Conservation (phyloP, 2,113 vertebrate genomes). For the Cercocebus atys region DNA sequence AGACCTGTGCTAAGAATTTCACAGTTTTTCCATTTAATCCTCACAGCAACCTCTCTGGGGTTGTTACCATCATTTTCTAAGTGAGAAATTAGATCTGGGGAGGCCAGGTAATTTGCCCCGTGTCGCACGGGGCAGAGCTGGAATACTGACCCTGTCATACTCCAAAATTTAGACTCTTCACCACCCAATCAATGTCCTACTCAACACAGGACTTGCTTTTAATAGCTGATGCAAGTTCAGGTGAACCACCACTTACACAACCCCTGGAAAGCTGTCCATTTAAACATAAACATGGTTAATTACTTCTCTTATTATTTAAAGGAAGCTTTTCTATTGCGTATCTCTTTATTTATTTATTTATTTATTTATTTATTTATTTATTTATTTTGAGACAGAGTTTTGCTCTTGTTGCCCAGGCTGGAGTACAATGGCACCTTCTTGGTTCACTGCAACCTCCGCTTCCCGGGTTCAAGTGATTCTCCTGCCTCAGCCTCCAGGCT, state of each 20-base stretch:
- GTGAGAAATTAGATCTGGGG: not conserved
- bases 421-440: too few species aligned
- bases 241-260: not conserved
- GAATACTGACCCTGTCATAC: not conserved
- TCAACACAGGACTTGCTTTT: not conserved
- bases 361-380: not conserved
- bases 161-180: not conserved
- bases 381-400: too few species aligned
- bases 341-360: not conserved
- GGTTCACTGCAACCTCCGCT: too few species aligned
- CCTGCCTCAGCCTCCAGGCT: too few species aligned
- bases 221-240: not conserved
- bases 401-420: too few species aligned
- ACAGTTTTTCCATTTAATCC: not conserved
- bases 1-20: not conserved
- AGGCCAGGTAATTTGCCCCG: not conserved
- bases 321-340: constrained; percentile 36
- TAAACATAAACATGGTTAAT: constrained; percentile 5
- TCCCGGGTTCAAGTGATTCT: too few species aligned
- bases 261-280: not conserved
- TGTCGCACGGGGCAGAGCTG: not conserved
- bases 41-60: not conserved
- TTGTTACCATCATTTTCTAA: constrained; percentile 27
- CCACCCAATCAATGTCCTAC: not conserved
- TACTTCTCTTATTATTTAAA: constrained; percentile 40